Evolutionary conservation across 2,888 invertebrate species (phyloP).

Genomic region (Opisthograptis luteolata): DNA sequence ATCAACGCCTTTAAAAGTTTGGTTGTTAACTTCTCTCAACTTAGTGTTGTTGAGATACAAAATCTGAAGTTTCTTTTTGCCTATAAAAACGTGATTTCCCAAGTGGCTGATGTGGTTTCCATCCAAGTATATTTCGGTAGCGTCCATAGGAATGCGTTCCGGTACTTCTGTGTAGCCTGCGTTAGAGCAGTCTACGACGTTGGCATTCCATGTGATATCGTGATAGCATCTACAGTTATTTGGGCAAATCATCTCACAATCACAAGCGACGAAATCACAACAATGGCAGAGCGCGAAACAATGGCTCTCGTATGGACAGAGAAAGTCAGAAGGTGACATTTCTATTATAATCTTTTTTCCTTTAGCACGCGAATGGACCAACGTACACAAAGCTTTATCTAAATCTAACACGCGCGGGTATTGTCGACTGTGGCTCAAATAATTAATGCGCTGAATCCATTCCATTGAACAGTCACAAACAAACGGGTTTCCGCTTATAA

Average conservation of each 20-base stretch:
- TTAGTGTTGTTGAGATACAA: slow-evolving; percentile 91
- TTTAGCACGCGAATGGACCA: slow-evolving; percentile 87
- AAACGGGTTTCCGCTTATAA: slow-evolving; percentile 92
- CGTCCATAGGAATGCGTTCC: slow-evolving; percentile 93
- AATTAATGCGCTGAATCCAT: slow-evolving; percentile 92
- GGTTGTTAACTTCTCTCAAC: slow-evolving; percentile 89
- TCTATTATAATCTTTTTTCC: slow-evolving; percentile 89
- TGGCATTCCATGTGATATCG: slow-evolving; percentile 93
- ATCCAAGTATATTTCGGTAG: slow-evolving; percentile 94
- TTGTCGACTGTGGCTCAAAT: slow-evolving; percentile 89
- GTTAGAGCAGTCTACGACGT: slow-evolving; percentile 92
- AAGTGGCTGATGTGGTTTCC: slow-evolving; percentile 91
- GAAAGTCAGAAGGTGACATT: slow-evolving; percentile 89
- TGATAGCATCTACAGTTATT: slow-evolving; percentile 93
- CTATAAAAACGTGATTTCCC: slow-evolving; percentile 93
- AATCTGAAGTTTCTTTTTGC: slow-evolving; percentile 91
- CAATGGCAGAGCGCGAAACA: slow-evolving; percentile 95
- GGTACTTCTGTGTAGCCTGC: slow-evolving; percentile 89
- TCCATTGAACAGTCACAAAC: slow-evolving; percentile 95
- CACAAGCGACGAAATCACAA: slow-evolving; percentile 95
- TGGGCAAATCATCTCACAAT: slow-evolving; percentile 96
- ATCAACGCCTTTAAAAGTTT: slow-evolving; percentile 92
- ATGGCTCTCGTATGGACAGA: slow-evolving; percentile 92
- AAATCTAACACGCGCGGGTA: slow-evolving; percentile 92
- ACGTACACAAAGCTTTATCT: slow-evolving; percentile 89